Base-by-base conservation (phyloP, 2,888 invertebrate genomes). In the Portevinia maculata region DNA sequence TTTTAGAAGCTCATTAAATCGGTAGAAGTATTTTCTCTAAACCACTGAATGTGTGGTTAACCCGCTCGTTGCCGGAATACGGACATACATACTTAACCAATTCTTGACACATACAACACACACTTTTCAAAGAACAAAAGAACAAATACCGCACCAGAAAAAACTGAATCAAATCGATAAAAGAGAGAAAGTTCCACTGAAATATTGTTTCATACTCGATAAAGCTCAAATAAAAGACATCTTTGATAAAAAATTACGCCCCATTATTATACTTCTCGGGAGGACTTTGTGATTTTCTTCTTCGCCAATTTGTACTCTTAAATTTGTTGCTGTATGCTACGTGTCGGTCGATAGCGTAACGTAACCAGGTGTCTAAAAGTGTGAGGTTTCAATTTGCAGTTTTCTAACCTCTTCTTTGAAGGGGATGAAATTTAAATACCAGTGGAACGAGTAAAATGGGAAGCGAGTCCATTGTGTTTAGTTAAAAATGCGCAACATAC, bases 151-250 rank as follows among this genome's bases (percentile, higher is more conserved):
- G 9, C 24, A 15, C 39, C 1, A 24, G 28, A 41, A n/a, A n/a
- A n/a, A n/a, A n/a, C n/a, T n/a, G n/a, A n/a, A n/a, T n/a, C n/a
- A n/a, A n/a, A 52, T 41, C 57, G 48, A 73, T 15, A 8, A 59
- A 52, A 39, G 55, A 48, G 55, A 48, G 24, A 59, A 52, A 65
- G 34, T 59, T 69, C 70, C 59, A 64, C 79, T 81, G 64, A 8
- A 81, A 79, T 70, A 81, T 52, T 69, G 76, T 81, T 81, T 81
- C 59, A 71, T 76, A 76, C 76, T 81, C 81, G 81, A 81, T 81
- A 76, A 76, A 81, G 52, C 59, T 60, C 70, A 59, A 52, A 81
- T 76, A 81, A 81, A 76, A 70, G 76, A 76, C 76, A 81, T 81
- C 81, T 76, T 52, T 65, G 65, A 81, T 76, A 81, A 60, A 32